Conservation (phyloP, 1,140 invertebrate species). For the Tetraneura akinire region DNA sequence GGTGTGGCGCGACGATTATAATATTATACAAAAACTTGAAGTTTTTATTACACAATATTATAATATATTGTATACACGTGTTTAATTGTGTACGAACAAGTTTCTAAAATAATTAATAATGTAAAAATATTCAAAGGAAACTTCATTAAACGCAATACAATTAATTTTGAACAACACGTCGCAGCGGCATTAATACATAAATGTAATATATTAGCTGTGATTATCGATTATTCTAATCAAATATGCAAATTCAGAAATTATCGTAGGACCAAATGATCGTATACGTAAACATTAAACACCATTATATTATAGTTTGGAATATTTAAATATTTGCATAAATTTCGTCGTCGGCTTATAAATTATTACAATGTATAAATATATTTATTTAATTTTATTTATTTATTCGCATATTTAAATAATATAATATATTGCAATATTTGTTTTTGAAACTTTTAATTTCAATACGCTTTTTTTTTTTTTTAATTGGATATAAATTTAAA, state of each 20-base stretch:
- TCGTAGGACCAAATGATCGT: constrained; percentile 5
- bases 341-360: too few relatives aligned
- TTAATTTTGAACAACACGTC: neutral
- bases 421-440: neutral
- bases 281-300: constrained; percentile 13
- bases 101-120: constrained; percentile 9
- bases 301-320: constrained; percentile 19
- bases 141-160: neutral
- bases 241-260: constrained; percentile 30
- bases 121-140: constrained; percentile 2
- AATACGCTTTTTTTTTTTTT: too few relatives aligned
- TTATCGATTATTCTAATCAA: constrained; percentile 40
- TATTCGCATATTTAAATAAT: neutral
- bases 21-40: neutral
- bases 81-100: neutral
- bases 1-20: neutral
- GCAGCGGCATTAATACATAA: neutral
- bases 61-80: neutral
- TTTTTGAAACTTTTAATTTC: too few relatives aligned
- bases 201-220: too few relatives aligned
- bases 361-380: too few relatives aligned
- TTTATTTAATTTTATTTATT: too few relatives aligned
- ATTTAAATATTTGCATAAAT: constrained; percentile 28
- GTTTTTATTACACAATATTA: neutral
- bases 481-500: too few relatives aligned